phyloP scores from a whole-genome alignment of 2,797 vertebrate species.

The Tadarida brasiliensis region DNA sequence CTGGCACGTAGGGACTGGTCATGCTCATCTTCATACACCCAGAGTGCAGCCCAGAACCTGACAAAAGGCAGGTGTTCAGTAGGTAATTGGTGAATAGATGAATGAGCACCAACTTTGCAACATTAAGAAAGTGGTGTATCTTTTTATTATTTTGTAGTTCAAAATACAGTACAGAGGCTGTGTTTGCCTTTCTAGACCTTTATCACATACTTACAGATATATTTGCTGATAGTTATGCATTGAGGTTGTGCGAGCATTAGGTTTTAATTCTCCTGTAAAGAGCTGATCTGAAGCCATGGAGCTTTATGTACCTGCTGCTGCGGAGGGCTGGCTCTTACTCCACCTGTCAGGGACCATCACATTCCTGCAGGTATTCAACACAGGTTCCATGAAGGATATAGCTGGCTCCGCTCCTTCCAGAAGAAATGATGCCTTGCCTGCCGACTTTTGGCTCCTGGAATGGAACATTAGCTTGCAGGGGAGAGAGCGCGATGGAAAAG shows the following conservation, averaged over 20 bases:
- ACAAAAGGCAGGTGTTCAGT: background rate
- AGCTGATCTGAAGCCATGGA: background rate
- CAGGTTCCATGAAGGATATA: background rate
- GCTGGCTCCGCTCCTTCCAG: background rate
- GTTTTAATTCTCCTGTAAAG: background rate
- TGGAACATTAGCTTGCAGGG: background rate
- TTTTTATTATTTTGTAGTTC: background rate
- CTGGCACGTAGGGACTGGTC: background rate
- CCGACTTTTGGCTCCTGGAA: background rate
- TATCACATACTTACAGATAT: background rate
- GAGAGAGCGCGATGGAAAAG: constrained; percentile 20
- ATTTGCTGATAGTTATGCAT: background rate
- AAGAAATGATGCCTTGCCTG: background rate
- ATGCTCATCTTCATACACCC: background rate
- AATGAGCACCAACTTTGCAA: background rate
- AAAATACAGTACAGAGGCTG: background rate
- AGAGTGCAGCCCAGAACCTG: background rate
- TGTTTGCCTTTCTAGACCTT: background rate
- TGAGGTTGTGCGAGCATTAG: background rate
- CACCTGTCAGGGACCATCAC: background rate
- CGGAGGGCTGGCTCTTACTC: background rate
- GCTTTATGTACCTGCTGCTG: background rate
- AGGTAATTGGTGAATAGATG: background rate
- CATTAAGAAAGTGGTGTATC: background rate
- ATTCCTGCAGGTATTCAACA: background rate